Conservation (phyloP, 2,888 invertebrate genomes). For the Drosophila quinaria region DNA sequence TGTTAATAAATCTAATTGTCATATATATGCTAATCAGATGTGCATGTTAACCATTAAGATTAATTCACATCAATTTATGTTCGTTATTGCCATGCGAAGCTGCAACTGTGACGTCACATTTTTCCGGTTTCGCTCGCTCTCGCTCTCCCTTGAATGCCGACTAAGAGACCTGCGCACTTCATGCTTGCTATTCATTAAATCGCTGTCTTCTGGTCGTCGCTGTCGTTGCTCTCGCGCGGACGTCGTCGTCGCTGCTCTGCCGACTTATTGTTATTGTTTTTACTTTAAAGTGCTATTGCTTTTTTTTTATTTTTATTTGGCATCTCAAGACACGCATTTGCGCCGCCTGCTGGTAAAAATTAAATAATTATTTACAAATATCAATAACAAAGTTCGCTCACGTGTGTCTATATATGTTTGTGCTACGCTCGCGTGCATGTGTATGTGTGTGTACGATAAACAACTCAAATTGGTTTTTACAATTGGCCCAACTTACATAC, state of each 20-base stretch:
- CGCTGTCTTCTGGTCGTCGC: constrained; percentile 45
- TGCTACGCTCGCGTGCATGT: constrained; percentile 14
- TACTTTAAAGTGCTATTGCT: constrained; percentile 53
- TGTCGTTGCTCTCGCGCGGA: constrained; percentile 56
- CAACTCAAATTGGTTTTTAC: constrained; percentile 40
- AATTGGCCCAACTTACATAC: constrained; percentile 32
- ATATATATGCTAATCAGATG: constrained; percentile 11
- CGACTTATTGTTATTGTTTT: constrained; percentile 64
- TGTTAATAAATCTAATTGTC: neutral
- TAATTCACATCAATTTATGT: constrained; percentile 10
- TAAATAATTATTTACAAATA: constrained; percentile 22
- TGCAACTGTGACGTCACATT: constrained; percentile 40
- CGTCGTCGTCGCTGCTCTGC: constrained; percentile 53
- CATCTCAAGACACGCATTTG: constrained; percentile 42
- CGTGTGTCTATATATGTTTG: constrained; percentile 26
- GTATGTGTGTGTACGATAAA: constrained; percentile 32
- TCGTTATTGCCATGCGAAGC: neutral
- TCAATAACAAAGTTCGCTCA: constrained; percentile 26
- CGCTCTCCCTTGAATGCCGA: constrained; percentile 26
- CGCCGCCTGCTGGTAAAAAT: constrained; percentile 43
- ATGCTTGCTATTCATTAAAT: constrained; percentile 36
- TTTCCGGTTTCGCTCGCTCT: constrained; percentile 10
- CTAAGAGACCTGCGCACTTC: constrained; percentile 49
- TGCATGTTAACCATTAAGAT: neutral
- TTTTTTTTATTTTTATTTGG: constrained; percentile 42